These are phyloP conservation scores for Nannoperca australis DNA, from an alignment of 2,797 vertebrate species.

Conservation along the genomic window DNA sequence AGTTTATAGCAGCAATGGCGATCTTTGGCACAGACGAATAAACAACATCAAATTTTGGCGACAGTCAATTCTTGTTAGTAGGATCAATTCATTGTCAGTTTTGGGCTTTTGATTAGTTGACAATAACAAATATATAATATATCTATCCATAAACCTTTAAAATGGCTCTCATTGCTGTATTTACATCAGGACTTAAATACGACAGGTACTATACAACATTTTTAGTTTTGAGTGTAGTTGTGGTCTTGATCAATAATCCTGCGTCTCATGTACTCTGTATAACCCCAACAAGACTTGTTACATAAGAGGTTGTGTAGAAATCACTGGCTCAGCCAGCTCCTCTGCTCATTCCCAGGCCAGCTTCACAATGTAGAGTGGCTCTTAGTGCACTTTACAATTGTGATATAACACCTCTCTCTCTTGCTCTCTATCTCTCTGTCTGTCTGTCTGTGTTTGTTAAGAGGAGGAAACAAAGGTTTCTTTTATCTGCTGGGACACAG, in stretches of 20 bases:
- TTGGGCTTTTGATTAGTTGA: background rate
- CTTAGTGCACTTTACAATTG: conserved; percentile 26
- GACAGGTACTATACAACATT: background rate
- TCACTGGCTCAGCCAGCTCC: conserved; percentile 46
- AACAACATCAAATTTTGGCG: no score
- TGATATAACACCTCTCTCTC: conserved; percentile 42
- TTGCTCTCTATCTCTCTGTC: background rate
- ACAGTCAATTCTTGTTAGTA: background rate
- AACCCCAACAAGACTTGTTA: conserved; percentile 48
- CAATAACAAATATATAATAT: background rate
- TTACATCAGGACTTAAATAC: background rate
- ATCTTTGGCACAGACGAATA: background rate
- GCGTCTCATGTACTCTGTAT: conserved; percentile 17
- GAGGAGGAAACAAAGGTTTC: conserved; percentile 52
- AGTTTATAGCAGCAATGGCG: background rate
- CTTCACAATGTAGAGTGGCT: conserved; percentile 18
- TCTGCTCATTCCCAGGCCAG: conserved; percentile 28
- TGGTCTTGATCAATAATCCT: background rate
- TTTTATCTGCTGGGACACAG: conserved; percentile 41
- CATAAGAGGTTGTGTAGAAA: conserved; percentile 62
- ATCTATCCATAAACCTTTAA: background rate
- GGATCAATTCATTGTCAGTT: background rate
- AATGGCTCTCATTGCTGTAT: background rate
- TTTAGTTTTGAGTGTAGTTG: background rate
- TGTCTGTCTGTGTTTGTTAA: conserved; percentile 43